Evolutionary conservation across 2,113 vertebrate genomes (phyloP), one percentile per base, ranked within the genome.

Genomic region (Thalassoma bifasciatum): DNA sequence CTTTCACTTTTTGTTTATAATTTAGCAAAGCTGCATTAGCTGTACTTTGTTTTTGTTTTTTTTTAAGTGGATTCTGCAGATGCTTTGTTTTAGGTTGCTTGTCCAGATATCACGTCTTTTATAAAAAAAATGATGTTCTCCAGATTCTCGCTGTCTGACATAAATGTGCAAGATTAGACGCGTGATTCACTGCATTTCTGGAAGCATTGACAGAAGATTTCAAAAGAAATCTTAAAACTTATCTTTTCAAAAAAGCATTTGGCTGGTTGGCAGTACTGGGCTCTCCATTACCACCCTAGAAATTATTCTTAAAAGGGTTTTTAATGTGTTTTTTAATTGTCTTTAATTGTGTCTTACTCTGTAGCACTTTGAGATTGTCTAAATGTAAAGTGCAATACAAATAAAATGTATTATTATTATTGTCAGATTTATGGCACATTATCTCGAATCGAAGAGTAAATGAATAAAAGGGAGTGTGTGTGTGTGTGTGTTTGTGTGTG

Each of bases 401-500:
- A n/a, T n/a, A n/a, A n/a, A n/a, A n/a, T n/a, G n/a, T n/a, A n/a
- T n/a, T n/a, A n/a, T n/a, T n/a, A n/a, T n/a, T 7, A 13, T 23
- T 44, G 11, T 19, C 1, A 44, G 30, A 10, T 65, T 70, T 50
- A 37, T 4, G 21, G 22, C 22, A 56, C 26, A 40, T 21, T 9
- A 10, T 21, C 0, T 46, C 16, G 11, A n/a, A n/a, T n/a, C n/a
- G n/a, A n/a, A n/a, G n/a, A 21, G 10, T 47, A 38, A 38, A 19
- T 42, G 34, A 67, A 77, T 59, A 34, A 30, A 57, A 46, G n/a
- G n/a, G n/a, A n/a, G n/a, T n/a, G n/a, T n/a, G 63, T 56, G 23
- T 26, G 26, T 46, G 14, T 17, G 26, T n/a, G n/a, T n/a, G n/a
- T n/a, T 58, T 56, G 22, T 26, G 26, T 46, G 13, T 69, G 38